Conservation (phyloP, 2,797 vertebrate species). For the Brachyrhaphis roseni region DNA sequence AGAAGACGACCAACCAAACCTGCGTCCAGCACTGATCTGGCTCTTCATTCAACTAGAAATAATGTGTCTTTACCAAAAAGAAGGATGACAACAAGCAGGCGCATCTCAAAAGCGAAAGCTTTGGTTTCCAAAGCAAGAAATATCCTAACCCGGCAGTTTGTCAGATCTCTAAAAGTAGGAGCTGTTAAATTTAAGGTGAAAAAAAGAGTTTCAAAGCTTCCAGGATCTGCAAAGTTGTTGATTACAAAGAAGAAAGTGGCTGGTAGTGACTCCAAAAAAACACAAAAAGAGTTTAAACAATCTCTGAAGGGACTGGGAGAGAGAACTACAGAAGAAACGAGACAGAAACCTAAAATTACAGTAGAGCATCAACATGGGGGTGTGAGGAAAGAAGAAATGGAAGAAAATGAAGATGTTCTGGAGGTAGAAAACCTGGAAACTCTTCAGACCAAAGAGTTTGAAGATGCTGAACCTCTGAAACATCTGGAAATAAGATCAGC, state of each 20-base stretch:
- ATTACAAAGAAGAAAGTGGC: not conserved
- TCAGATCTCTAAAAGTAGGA: not conserved
- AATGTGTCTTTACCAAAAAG: not conserved
- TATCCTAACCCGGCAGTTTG: not conserved
- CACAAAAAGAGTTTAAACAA: not conserved
- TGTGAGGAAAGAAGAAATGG: not conserved
- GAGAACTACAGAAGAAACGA: not conserved
- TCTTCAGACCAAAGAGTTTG: not conserved
- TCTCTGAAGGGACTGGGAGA: not conserved
- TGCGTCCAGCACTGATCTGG: not conserved
- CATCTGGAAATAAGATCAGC: not conserved
- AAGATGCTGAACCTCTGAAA: not conserved
- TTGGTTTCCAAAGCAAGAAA: constrained; percentile 38
- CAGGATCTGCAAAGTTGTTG: not conserved
- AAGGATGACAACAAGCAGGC: constrained; percentile 2
- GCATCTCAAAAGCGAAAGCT: constrained; percentile 18
- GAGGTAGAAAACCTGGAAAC: not conserved
- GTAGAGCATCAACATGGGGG: not conserved
- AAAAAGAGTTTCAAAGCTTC: not conserved
- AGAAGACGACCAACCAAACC: not conserved
- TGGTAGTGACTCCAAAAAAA: not conserved
- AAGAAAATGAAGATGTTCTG: not conserved
- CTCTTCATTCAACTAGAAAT: not conserved
- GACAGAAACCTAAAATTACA: not conserved
- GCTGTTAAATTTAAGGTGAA: not conserved